Conservation (phyloP, 2,797 vertebrate species). For the Microctenopoma stevenorrisi region DNA sequence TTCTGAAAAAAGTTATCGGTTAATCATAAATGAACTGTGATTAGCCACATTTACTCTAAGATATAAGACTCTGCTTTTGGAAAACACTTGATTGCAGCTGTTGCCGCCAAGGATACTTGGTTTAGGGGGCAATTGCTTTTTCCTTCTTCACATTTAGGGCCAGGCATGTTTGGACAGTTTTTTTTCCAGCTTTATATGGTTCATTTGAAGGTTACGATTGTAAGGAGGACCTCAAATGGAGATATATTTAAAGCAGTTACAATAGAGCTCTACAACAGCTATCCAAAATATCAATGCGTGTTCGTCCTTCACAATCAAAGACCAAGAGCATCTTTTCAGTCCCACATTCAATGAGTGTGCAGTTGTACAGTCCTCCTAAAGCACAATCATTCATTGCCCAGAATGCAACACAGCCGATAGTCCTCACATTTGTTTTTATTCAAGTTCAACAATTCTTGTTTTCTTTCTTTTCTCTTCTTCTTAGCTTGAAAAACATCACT, state of each 20-base stretch:
- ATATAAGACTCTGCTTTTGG: no score
- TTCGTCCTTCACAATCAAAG: constrained; percentile 50
- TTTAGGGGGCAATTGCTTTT: no score
- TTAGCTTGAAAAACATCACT: constrained; percentile 12
- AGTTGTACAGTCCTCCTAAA: constrained; percentile 23
- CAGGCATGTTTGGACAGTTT: no score
- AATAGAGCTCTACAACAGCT: constrained; percentile 18
- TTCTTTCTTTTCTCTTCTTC: neutral
- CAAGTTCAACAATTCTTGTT: constrained; percentile 9
- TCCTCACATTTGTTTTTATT: constrained; percentile 10
- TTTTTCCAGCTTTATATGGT: neutral
- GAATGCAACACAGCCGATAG: constrained; percentile 17
- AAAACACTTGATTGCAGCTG: no score
- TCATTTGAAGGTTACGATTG: constrained; percentile 5
- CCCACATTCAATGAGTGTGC: constrained; percentile 16
- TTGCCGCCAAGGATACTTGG: no score
- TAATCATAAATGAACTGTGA: no score
- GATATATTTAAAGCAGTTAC: constrained; percentile 21
- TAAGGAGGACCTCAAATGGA: constrained; percentile 24
- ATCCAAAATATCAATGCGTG: constrained; percentile 23
- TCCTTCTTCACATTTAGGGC: no score
- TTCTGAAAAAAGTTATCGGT: no score
- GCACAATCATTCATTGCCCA: constrained; percentile 22
- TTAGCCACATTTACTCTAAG: no score
- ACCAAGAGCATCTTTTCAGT: constrained; percentile 45